Conservation (phyloP, 2,797 vertebrate species). For the Sebastes ruberrimus region DNA sequence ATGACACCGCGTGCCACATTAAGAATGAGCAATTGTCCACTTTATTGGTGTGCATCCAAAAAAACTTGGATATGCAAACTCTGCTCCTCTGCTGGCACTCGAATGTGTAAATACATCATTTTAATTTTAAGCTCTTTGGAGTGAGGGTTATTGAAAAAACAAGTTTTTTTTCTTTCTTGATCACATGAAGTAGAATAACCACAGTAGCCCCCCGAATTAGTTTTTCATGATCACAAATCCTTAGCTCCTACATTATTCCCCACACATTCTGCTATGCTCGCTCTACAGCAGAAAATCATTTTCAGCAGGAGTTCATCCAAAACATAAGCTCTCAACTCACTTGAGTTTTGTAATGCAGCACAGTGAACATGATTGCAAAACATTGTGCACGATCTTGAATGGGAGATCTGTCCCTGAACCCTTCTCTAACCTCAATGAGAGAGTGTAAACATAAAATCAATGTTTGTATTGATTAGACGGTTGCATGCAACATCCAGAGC, state of each 20-base stretch:
- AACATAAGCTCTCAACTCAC: background rate
- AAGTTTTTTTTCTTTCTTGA: background rate
- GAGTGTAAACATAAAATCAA: background rate
- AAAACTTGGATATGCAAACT: conserved; percentile 14
- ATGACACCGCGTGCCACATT: conserved; percentile 30
- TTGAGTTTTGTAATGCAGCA: background rate
- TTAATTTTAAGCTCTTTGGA: conserved; percentile 5
- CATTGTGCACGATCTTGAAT: background rate
- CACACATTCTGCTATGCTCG: background rate
- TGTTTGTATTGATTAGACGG: background rate
- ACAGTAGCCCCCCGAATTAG: background rate
- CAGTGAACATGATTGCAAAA: conserved; percentile 9
- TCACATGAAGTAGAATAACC: conserved; percentile 1
- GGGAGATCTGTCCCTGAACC: background rate
- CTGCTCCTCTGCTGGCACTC: conserved; percentile 4
- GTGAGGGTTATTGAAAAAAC: background rate
- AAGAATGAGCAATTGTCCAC: conserved; percentile 44
- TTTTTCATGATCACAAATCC: conserved; percentile 17
- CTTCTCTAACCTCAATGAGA: background rate
- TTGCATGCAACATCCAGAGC: background rate
- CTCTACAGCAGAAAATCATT: background rate
- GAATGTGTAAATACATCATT: conserved; percentile 22
- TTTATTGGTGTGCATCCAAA: conserved; percentile 20
- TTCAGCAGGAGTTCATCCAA: background rate
- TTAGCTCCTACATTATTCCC: background rate